Evolutionary conservation across 1,140 invertebrate species (phyloP), one percentile per base, ranked within the genome.

Genomic region (Trichonephila clavipes): DNA sequence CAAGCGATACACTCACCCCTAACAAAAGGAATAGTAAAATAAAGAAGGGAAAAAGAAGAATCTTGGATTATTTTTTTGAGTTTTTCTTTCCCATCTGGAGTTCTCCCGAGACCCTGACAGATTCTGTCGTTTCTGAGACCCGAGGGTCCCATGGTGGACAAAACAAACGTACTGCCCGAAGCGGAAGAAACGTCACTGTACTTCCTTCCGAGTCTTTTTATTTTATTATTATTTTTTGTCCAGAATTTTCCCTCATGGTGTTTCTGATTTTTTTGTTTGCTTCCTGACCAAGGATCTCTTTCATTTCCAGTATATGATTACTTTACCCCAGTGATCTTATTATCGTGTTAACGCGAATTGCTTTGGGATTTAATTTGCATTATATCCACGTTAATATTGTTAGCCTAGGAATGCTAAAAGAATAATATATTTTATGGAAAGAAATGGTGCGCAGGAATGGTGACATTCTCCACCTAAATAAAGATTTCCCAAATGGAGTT

Each of bases 131-230:
- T 88, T 88, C 87, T 69, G 69, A 51, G 87, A 69, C 87, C 61
- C 87, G 14, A 10, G 28, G 62, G 62, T 51, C 62, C 34, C 62
- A 51, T 69, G 87, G 59, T 69, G 87, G 64, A 88, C 62, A 88
- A 88, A 88, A 69, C 87, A 88, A 88, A 88, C 87, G 87, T 69
- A 88, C 62, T 88, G 61, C 87, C 64, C 64, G n/a, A 19, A 51
- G 87, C 87, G 64, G 64, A 44, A 69, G 87, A 88, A 69, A 69
- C 87, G 64, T 88, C 87, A 69, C 16, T 88, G 62, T 51, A 69
- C 28, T 88, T 69, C 87, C 87, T 88, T 69, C 64, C 61, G 16
- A 8, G 28, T 28, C 21, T 87, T 28, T 87, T 87, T 44, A n/a
- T 87, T 62, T 28, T 24, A 10, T 62, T 28, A 61, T 44, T 40